Evolutionary conservation across 2,113 vertebrate genomes (phyloP).

Genomic region (Emydocephalus ijimae): DNA sequence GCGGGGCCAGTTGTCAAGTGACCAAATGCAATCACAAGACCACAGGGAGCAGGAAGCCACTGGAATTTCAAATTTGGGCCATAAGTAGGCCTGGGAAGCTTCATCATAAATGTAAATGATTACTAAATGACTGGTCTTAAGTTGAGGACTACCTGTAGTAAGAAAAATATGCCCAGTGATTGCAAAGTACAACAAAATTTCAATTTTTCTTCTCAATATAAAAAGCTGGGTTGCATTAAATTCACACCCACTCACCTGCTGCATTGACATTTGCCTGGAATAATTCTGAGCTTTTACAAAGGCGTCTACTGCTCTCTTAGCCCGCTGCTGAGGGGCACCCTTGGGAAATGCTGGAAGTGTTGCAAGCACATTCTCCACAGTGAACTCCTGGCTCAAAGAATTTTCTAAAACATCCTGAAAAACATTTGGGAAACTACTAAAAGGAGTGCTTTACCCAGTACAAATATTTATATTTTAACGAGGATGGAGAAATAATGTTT

Average conservation of each 20-base stretch:
- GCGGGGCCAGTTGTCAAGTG: background rate
- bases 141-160: background rate
- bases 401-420: conserved; percentile 53
- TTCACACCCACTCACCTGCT: conserved; percentile 49
- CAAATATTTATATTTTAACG: conserved; percentile 11
- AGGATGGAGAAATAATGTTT: background rate
- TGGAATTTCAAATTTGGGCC: background rate
- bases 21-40: background rate
- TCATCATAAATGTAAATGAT: background rate
- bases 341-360: conserved; percentile 49
- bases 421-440: conserved; percentile 24
- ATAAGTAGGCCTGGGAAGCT: background rate
- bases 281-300: conserved; percentile 57
- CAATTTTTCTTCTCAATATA: background rate
- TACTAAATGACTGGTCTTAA: background rate
- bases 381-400: conserved; percentile 54
- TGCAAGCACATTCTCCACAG: conserved; percentile 49
- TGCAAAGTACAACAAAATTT: background rate
- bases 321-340: conserved; percentile 48
- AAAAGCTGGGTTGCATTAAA: background rate
- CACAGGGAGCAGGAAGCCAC: background rate
- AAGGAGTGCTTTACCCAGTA: conserved; percentile 5
- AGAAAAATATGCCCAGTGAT: background rate
- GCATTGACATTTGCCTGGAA: conserved; percentile 54
- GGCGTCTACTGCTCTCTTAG: conserved; percentile 57